phyloP scores from a whole-genome alignment of 2,797 vertebrate genomes.

The Pteronotus mesoamericanus region DNA sequence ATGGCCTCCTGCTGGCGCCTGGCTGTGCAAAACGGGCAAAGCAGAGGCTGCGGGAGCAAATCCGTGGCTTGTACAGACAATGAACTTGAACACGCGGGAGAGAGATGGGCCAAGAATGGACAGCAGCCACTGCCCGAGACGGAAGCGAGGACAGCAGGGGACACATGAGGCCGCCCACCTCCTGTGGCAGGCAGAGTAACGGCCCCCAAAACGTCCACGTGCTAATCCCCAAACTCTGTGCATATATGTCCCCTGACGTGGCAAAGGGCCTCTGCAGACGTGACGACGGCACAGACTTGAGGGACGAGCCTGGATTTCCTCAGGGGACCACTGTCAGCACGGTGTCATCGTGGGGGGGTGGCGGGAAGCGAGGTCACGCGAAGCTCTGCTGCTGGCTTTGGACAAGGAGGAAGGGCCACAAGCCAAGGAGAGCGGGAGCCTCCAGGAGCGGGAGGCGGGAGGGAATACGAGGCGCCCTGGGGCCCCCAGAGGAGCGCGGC shows the following conservation, averaged over 20 bases:
- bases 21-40: background rate
- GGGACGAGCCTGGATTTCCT: background rate
- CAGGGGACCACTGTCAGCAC: background rate
- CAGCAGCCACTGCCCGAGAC: fast-evolving
- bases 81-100: fast-evolving
- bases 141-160: fast-evolving
- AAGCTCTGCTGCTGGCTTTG: background rate
- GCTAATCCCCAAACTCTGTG: background rate
- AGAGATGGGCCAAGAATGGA: fast-evolving
- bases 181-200: fast-evolving
- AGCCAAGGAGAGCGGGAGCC: background rate
- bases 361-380: fast-evolving
- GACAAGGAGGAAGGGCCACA: background rate
- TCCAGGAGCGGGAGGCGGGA: background rate
- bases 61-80: fast-evolving
- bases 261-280: background rate
- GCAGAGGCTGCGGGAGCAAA: fast-evolving
- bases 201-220: background rate
- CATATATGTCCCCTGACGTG: fast-evolving
- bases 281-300: background rate
- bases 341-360: too few species aligned
- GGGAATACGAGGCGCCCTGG: fast-evolving
- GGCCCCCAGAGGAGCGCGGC: background rate
- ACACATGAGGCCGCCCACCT: fast-evolving
- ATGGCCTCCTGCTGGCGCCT: background rate